These are phyloP conservation scores for Albula goreensis DNA, from an alignment of 2,113 vertebrate genomes.

Conservation along the genomic window DNA sequence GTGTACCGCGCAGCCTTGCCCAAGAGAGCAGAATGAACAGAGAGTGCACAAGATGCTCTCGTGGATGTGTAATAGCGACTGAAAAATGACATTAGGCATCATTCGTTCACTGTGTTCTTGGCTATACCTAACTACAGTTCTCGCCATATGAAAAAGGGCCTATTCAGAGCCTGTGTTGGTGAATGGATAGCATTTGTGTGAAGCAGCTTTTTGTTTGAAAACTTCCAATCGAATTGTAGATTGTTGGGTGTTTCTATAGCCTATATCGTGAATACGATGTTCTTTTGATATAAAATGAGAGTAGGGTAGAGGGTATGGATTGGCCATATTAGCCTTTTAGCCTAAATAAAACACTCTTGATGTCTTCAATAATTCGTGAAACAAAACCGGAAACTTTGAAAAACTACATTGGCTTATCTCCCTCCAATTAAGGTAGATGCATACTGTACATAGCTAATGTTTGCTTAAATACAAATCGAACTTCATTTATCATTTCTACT, in stretches of 20 bases:
- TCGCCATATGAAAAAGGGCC: neutral
- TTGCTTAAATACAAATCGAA: too few species aligned
- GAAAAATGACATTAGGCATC: neutral
- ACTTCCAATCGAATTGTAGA: neutral
- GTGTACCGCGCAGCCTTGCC: constrained; percentile 44
- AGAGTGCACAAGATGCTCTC: constrained; percentile 19
- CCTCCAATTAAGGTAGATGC: too few species aligned
- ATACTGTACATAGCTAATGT: too few species aligned
- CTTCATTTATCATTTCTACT: too few species aligned
- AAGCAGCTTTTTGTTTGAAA: neutral
- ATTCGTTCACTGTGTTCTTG: neutral
- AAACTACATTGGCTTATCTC: too few species aligned
- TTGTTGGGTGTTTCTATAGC: neutral
- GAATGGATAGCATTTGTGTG: neutral
- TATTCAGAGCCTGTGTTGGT: neutral
- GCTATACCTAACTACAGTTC: neutral
- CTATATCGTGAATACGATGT: neutral
- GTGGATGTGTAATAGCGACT: neutral
- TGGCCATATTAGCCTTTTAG: neutral
- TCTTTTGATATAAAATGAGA: neutral
- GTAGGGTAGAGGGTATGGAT: neutral
- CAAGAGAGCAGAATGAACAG: constrained; percentile 14
- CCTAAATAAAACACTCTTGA: too few species aligned
- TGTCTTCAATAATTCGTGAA: too few species aligned
- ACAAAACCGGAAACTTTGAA: too few species aligned